Base-by-base conservation (phyloP, 2,797 vertebrate genomes). In the Babyrousa celebensis region DNA sequence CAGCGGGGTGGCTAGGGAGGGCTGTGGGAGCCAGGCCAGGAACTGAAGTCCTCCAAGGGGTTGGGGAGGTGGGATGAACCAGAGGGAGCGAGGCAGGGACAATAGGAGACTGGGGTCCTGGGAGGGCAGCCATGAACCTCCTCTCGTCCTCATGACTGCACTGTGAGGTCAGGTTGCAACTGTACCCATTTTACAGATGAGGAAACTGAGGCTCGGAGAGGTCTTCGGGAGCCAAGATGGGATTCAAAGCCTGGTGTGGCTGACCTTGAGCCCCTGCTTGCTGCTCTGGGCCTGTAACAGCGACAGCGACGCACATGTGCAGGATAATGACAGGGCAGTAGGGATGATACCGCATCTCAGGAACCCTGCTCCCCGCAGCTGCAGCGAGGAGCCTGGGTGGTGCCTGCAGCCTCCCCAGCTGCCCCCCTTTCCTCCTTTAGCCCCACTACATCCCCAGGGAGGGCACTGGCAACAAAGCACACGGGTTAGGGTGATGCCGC, bases 221-320 rank as follows among this genome's bases (percentile, higher is more conserved):
- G 52, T 32, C 18, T n/a, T 54, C 52, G 32, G 12, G 75, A 32
- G 29, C n/a, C 52, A 78, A 58, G 18, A 18, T 23, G 52, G 6
- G 29, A 32, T 23, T 78, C 75, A 32, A 78, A 78, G 29, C 75
- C 29, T 23, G 29, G n/a, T 32, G 75, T 4, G 1, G 32, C 18
- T 9, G 52, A 56, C 52, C 0, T 1, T 0, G 18, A 32, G 54
- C 18, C 75, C 1, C 62, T 63, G 12, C 62, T 63, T 27, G 12
- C 62, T 63, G 25, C 62, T 12, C 62, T 29, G 62, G 62, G 62
- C 62, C 62, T 5, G 25, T 27, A 63, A 29, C 29, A 56, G 75
- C 1, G 29, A 78, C 18, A 3, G 12, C 0, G 20, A 23, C 29
- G 7, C 18, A 32, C 0, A 20, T 2, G 48, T 32, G n/a, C 1